A percentile compares a stretch with the other conserved stretches of the same genome.
Evolutionary conservation across 2,888 invertebrate genomes (phyloP).

Genomic region (Epinotia brunnichana): DNA sequence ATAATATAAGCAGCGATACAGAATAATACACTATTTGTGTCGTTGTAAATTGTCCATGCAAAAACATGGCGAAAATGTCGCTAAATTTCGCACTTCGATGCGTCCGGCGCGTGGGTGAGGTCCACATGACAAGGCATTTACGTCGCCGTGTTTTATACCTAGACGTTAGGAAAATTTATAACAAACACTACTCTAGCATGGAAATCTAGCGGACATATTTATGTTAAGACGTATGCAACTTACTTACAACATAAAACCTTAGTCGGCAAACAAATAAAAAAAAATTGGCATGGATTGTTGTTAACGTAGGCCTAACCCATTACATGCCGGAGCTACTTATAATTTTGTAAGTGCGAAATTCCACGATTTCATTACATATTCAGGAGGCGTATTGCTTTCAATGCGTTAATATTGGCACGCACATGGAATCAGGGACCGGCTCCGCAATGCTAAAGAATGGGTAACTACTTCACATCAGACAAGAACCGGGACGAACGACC

Average conservation of each 20-base stretch:
- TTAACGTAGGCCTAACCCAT: slow-evolving; percentile 17
- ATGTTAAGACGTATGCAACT: background rate
- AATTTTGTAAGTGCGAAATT: slow-evolving; percentile 36
- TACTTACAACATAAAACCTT: background rate
- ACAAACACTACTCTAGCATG: slow-evolving; percentile 47
- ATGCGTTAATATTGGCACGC: slow-evolving; percentile 76
- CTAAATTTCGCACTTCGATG: slow-evolving; percentile 39
- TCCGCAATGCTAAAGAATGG: slow-evolving; percentile 71
- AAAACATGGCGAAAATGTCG: slow-evolving; percentile 34
- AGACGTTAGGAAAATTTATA: slow-evolving; percentile 46
- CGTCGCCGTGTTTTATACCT: slow-evolving; percentile 62
- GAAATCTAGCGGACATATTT: background rate
- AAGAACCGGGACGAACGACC: slow-evolving; percentile 83
- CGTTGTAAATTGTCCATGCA: slow-evolving; percentile 37
- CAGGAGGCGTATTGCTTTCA: slow-evolving; percentile 62
- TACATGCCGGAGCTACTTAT: slow-evolving; percentile 34
- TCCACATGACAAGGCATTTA: slow-evolving; percentile 56
- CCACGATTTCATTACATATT: slow-evolving; percentile 55
- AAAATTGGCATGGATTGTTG: background rate
- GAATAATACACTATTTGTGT: slow-evolving; percentile 32
- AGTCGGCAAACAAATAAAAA: background rate
- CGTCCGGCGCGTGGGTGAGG: slow-evolving; percentile 32
- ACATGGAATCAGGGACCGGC: slow-evolving; percentile 65
- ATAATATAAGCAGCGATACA: slow-evolving; percentile 29
- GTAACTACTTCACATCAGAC: slow-evolving; percentile 59